Percentiles rank a stretch among this genome's conserved stretches.
phyloP scores from a whole-genome alignment of 2,113 vertebrate species.

The Solea solea region DNA sequence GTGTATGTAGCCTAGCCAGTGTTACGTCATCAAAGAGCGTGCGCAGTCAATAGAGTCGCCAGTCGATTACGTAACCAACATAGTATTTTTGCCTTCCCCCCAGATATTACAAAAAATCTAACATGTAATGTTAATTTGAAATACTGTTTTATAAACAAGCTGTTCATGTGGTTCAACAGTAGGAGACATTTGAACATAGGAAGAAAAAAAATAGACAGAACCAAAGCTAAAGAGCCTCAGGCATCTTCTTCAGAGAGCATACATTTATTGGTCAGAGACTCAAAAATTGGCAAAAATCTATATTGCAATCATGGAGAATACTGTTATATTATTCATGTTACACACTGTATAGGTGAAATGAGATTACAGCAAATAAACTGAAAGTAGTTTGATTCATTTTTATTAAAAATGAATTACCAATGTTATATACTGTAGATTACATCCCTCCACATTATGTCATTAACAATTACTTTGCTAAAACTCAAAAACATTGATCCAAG shows the following conservation, averaged over 20 bases:
- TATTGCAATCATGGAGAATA: slow-evolving; percentile 10
- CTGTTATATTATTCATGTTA: no score
- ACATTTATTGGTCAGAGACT: slow-evolving; percentile 34
- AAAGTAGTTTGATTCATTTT: slow-evolving; percentile 1
- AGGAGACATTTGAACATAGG: no score
- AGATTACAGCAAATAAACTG: not conserved
- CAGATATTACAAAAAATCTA: no score
- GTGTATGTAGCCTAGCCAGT: slow-evolving; percentile 55
- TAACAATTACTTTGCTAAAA: not conserved
- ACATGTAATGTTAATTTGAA: not conserved
- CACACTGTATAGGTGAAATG: no score
- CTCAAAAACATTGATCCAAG: not conserved
- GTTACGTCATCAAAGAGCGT: slow-evolving; percentile 11
- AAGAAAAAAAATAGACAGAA: not conserved
- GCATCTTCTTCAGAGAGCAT: not conserved
- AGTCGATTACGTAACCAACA: not conserved
- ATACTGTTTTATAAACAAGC: not conserved
- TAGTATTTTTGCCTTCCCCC: not conserved
- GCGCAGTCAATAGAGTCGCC: slow-evolving; percentile 1
- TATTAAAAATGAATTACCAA: not conserved
- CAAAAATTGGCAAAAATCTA: slow-evolving; percentile 13
- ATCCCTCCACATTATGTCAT: slow-evolving; percentile 5
- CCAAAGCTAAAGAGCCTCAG: not conserved
- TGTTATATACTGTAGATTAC: not conserved
- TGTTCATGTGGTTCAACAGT: no score